Conservation (phyloP, 2,888 invertebrate species). For the Drosophila maculinotata region DNA sequence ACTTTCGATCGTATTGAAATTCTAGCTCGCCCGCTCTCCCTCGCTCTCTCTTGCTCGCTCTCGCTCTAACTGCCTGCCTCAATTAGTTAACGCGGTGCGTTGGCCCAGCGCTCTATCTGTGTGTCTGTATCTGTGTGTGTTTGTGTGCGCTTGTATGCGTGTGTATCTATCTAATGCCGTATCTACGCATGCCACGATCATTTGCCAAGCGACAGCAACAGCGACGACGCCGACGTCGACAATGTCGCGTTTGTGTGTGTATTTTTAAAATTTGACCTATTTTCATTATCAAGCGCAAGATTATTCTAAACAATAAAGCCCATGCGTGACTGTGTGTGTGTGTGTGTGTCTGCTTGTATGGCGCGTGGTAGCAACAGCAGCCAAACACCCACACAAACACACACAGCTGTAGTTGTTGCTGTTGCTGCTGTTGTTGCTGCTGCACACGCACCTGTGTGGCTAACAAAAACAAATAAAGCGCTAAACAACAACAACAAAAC, state of each 20-base stretch:
- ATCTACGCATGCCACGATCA: slow-evolving; percentile 61
- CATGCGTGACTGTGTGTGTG: slow-evolving; percentile 49
- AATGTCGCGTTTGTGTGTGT: slow-evolving; percentile 77
- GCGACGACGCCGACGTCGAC: slow-evolving; percentile 47
- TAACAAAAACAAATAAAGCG: slow-evolving; percentile 23
- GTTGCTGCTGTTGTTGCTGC: slow-evolving; percentile 9
- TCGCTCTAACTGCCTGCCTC: slow-evolving; percentile 27
- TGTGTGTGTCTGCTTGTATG: slow-evolving; percentile 13
- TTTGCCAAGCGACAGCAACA: slow-evolving; percentile 27
- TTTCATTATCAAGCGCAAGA: slow-evolving; percentile 85
- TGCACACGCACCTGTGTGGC: slow-evolving; percentile 44
- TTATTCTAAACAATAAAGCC: slow-evolving; percentile 84
- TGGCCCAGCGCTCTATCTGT: slow-evolving; percentile 47
- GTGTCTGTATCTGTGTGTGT: not conserved
- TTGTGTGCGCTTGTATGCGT: slow-evolving; percentile 9
- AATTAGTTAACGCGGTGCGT: slow-evolving; percentile 61
- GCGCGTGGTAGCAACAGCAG: slow-evolving; percentile 58
- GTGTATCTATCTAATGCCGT: slow-evolving; percentile 61
- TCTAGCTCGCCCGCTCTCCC: slow-evolving; percentile 19
- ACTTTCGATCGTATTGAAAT: slow-evolving; percentile 62
- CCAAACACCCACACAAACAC: slow-evolving; percentile 27
- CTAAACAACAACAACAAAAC: not conserved
- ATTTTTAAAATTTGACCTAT: slow-evolving; percentile 85
- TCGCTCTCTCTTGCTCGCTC: slow-evolving; percentile 10
- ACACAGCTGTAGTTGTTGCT: slow-evolving; percentile 20